These are phyloP conservation scores for Oceanodroma tethys DNA, from an alignment of 2,113 vertebrate genomes.

Conservation along the genomic window DNA sequence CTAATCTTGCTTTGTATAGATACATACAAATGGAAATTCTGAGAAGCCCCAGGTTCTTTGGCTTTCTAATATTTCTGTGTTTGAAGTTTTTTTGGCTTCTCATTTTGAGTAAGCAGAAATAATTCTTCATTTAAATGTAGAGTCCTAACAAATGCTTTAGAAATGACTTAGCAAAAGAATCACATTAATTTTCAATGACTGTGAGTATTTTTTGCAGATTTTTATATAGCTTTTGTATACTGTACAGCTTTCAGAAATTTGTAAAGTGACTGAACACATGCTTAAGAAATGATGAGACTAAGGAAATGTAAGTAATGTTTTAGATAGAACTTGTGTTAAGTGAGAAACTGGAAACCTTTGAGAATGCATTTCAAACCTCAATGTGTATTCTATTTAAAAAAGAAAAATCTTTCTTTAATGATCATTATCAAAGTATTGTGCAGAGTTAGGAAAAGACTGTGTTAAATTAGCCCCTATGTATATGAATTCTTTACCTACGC, in stretches of 20 bases:
- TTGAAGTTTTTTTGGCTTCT: not conserved
- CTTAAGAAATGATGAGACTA: not conserved
- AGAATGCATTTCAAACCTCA: not conserved
- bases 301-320: not conserved
- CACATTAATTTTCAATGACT: not conserved
- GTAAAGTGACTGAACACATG: not conserved
- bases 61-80: not conserved
- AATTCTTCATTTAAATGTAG: not conserved
- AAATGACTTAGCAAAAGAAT: not conserved
- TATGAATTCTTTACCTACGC: not conserved
- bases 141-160: not conserved
- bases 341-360: not conserved
- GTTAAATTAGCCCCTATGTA: not conserved
- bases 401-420: not conserved
- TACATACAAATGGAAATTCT: not conserved
- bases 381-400: not conserved
- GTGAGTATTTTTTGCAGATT: not conserved
- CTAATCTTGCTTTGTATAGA: not conserved
- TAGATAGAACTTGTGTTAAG: not conserved
- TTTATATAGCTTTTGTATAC: not conserved
- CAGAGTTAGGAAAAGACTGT: not conserved
- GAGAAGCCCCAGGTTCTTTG: not conserved
- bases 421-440: not conserved
- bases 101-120: not conserved
- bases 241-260: not conserved